Evolutionary conservation across 2,797 vertebrate species (phyloP), one percentile per base, ranked within the genome.

Genomic region (Picus viridis): DNA sequence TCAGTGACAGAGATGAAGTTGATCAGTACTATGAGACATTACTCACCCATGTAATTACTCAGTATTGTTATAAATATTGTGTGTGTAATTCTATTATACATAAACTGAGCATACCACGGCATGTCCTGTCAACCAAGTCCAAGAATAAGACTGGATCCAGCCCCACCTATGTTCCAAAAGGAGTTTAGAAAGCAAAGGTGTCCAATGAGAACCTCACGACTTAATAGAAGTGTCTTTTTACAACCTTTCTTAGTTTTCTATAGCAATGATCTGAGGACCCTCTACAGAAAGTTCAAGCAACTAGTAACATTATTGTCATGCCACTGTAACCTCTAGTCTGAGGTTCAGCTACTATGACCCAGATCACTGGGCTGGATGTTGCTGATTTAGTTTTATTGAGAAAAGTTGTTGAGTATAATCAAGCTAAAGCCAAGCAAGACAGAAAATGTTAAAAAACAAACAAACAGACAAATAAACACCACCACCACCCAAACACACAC

Each of bases 151-250:
- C 4, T 72, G 24, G 23, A 63, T 59, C 30, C 62, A 47, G 26
- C 7, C 1, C 3, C 23, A 29, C 5, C 14, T n/a, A 69, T 22
- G 10, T 9, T 62, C 23, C 32, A 20, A 57, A 57, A 63, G 30
- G 29, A 57, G 34, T 19, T 58, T 58, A 58, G 30, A 58, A 72
- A 58, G 16, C 16, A 34, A 22, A 5, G 10, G 13, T 5, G 5
- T 36, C 30, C 7, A 29, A 30, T 72, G 43, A 43, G 43, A 72
- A 59, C 6, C 9, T 59, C 6, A 1, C 18, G 11, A n/a, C 9
- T 61, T 19, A 58, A 16, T 1, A 0, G 14, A 8, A 47, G 27
- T 4, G 7, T 1, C 2, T 7, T 56, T 13, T 30, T 9, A 10
- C 7, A 22, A 14, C 61, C 51, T 84, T 43, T 62, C 39, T 72